These are phyloP conservation scores for Pammene aurita DNA, from an alignment of 2,888 invertebrate genomes.

Conservation along the genomic window DNA sequence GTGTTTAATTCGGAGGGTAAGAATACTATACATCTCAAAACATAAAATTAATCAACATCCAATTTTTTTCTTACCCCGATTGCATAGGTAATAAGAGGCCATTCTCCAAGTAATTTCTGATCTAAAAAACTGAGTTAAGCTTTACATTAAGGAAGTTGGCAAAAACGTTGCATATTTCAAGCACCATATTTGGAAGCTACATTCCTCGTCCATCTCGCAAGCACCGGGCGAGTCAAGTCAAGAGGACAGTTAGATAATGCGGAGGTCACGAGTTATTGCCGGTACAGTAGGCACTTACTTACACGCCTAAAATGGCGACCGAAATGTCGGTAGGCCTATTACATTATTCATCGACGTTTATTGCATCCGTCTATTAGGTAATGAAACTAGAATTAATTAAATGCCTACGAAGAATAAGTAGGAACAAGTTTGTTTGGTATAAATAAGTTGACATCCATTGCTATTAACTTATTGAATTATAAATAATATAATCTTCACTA, in stretches of 20 bases:
- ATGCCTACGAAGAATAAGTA: background rate
- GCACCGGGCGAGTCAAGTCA: background rate
- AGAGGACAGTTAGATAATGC: constrained; percentile 5
- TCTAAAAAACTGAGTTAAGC: no score
- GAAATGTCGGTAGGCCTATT: constrained; percentile 4
- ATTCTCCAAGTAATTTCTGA: no score
- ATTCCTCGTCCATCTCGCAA: background rate
- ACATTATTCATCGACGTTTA: constrained; percentile 9
- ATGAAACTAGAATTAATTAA: background rate
- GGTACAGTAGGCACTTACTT: background rate
- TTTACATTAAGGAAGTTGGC: no score
- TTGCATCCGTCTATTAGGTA: constrained; percentile 6
- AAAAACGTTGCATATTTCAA: no score
- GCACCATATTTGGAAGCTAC: background rate
- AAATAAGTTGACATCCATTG: no score
- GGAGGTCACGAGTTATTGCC: background rate
- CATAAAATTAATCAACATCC: no score
- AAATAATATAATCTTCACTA: no score
- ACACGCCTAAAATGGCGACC: constrained; percentile 3
- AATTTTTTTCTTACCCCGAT: no score
- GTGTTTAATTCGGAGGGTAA: background rate
- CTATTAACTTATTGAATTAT: no score
- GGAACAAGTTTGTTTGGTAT: no score
- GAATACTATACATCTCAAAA: no score
- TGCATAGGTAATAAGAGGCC: no score